Evolutionary conservation across 2,888 invertebrate genomes (phyloP).

Genomic region (Pilophorus perplexus): DNA sequence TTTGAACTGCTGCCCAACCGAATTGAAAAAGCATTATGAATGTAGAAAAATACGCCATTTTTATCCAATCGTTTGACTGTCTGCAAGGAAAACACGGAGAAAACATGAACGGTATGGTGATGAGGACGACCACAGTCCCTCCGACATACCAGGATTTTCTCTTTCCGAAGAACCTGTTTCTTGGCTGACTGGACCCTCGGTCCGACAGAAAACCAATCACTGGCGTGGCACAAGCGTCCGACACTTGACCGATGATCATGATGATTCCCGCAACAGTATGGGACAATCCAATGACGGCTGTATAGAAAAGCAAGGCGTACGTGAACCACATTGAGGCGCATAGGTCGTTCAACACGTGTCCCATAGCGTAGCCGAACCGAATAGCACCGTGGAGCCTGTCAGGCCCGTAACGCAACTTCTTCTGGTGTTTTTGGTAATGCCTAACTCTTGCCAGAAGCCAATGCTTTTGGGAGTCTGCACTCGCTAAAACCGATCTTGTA

Average conservation of each 20-base stretch:
- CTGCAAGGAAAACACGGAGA: constrained; percentile 69
- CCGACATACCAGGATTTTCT: constrained; percentile 48
- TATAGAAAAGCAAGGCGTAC: constrained; percentile 80
- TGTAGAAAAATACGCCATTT: constrained; percentile 70
- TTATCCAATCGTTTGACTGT: constrained; percentile 50
- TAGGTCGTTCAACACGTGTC: constrained; percentile 87
- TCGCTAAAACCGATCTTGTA: too few relatives aligned
- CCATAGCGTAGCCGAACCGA: constrained; percentile 63
- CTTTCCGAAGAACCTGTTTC: constrained; percentile 40
- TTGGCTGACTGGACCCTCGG: constrained; percentile 37
- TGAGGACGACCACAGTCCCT: constrained; percentile 66
- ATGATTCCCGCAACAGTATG: constrained; percentile 58
- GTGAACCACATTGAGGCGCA: constrained; percentile 94
- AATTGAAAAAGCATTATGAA: constrained; percentile 84
- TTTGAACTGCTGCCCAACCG: constrained; percentile 92
- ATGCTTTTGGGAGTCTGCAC: background rate
- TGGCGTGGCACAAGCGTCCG: constrained; percentile 65
- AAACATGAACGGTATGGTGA: constrained; percentile 85
- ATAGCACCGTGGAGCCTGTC: background rate
- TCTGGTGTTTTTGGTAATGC: background rate
- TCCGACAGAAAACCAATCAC: constrained; percentile 84
- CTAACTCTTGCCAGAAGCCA: constrained; percentile 20
- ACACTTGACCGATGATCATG: constrained; percentile 69
- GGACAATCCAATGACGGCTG: constrained; percentile 58
- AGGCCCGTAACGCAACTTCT: background rate